phyloP scores from a whole-genome alignment of 2,113 vertebrate species.

The Gracilinanus agilis region DNA sequence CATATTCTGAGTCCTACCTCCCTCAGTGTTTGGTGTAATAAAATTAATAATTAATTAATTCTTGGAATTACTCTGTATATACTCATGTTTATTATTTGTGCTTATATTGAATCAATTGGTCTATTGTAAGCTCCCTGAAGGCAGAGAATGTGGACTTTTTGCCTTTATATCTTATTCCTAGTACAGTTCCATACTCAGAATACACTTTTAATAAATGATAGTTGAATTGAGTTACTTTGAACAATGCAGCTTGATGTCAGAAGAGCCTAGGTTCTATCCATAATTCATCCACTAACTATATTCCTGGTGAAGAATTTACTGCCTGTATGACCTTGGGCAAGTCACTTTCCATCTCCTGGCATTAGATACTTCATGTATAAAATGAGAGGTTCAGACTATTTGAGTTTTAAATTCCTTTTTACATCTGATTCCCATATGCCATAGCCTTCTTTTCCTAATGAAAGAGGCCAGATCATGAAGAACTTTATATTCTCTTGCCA shows the following conservation, averaged over 20 bases:
- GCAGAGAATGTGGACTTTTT: not conserved
- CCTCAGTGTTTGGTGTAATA: not conserved
- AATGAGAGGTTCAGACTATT: not conserved
- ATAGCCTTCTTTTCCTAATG: not conserved
- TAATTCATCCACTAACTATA: not conserved
- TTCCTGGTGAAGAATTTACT: not conserved
- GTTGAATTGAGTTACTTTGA: not conserved
- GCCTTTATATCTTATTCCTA: not conserved
- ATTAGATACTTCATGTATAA: not conserved
- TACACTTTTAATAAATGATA: not conserved
- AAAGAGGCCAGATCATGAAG: not conserved
- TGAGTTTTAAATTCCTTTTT: not conserved
- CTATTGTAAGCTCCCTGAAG: not conserved
- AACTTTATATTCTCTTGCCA: not conserved
- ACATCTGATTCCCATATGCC: not conserved
- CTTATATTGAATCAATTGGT: not conserved
- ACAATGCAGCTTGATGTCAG: not conserved
- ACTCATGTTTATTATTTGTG: not conserved
- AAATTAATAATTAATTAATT: not conserved
- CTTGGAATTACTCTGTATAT: not conserved
- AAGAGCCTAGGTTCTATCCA: not conserved
- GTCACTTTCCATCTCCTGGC: not conserved
- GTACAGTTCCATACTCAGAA: not conserved
- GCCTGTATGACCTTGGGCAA: not conserved
- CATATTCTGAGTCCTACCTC: not conserved